Evolutionary conservation across 2,888 invertebrate genomes (phyloP), one percentile per base, ranked within the genome.

Genomic region (Drosophila colorata): DNA sequence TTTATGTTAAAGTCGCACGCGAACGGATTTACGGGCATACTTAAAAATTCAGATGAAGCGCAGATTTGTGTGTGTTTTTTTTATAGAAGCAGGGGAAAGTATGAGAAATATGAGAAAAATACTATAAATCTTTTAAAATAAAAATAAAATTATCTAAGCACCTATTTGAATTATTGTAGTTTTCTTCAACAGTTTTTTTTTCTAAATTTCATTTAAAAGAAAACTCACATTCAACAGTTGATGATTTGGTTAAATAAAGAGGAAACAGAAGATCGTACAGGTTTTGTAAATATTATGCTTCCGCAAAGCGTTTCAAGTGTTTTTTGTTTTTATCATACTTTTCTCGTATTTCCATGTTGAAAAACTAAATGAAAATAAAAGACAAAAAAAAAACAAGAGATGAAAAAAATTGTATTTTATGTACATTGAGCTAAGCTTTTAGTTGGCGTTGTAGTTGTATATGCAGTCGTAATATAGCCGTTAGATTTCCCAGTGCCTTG

Each of bases 1-100:
- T 66, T 66, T 76, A 77, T 77, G 58, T 63, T 41, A 37, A 58
- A 48, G 59, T 63, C 53, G 56, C 74, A 77, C 76, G 83, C 83
- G 48, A 86, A 73, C 63, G 51, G 37, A 38, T 69, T 33, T 57
- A 31, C 46, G 48, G 41, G 35, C n/a, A 49, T 18, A 13, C 16
- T 20, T 23, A 44, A 49, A 20, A 20, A 25, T 46, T 37, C 5
- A 47, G 61, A 43, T 72, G 55, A 75, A 33, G 14, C 33, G 8
- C 9, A 37, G 48, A 51, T 53, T 61, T 55, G 13, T 13, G 11
- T 48, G 38, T 43, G 8, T 9, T 28, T 9, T 43, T 25, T 47
- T 37, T 20, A 31, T 28, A 44, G 13, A 5, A 6, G 6, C 28
- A 14, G 8, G 47, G 31, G 55, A 73, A 76, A 76, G 65, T 55